Conservation (phyloP, 2,113 vertebrate genomes). For the Rhinoptilus africanus region DNA sequence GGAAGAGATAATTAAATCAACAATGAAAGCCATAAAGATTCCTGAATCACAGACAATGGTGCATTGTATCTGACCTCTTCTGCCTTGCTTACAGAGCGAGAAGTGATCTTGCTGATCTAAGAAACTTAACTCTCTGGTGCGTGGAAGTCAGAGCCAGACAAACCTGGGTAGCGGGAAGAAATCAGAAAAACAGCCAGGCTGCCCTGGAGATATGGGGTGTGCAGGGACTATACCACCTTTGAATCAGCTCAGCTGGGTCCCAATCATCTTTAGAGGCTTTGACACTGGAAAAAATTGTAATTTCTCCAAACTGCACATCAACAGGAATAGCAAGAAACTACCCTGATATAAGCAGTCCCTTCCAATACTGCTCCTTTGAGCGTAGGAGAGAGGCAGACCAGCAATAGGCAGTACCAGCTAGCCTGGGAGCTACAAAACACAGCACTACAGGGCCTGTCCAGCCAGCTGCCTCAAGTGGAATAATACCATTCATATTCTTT, state of each 20-base stretch:
- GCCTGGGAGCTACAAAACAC: background rate
- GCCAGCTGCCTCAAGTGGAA: background rate
- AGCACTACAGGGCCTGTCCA: background rate
- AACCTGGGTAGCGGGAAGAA: background rate
- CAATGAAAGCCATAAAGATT: background rate
- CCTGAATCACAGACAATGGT: background rate
- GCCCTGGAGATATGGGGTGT: background rate
- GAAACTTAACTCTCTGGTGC: background rate
- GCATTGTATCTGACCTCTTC: background rate
- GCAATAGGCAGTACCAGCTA: background rate
- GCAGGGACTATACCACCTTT: background rate
- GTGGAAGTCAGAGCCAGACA: background rate
- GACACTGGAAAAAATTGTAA: background rate
- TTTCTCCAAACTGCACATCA: background rate
- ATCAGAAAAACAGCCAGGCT: background rate
- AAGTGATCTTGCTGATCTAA: background rate
- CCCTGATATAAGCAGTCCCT: background rate
- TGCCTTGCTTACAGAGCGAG: background rate
- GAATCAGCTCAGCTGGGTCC: background rate
- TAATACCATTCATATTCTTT: background rate
- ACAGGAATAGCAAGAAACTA: background rate
- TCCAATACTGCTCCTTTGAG: background rate
- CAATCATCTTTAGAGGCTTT: background rate
- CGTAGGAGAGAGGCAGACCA: background rate
- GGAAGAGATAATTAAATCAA: conserved; percentile 34